Conservation (phyloP, 2,113 vertebrate genomes). For the Ciconia stormi region DNA sequence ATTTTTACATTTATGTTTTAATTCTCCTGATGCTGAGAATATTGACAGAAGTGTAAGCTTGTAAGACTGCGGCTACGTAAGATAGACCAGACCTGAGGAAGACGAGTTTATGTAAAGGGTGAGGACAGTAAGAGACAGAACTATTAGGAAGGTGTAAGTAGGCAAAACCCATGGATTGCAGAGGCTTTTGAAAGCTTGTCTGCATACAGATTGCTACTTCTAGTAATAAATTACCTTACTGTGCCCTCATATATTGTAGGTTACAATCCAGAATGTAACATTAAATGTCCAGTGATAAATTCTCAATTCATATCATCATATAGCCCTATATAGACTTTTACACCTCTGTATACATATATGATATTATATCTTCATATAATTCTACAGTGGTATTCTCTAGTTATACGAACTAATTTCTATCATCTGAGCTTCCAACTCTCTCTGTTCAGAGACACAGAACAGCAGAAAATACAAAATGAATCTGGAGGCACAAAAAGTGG, state of each 20-base stretch:
- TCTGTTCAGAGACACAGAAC: neutral
- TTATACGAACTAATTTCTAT: neutral
- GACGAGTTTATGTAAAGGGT: neutral
- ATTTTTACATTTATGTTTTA: neutral
- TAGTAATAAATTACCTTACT: neutral
- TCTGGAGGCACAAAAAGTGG: neutral
- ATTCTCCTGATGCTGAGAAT: neutral
- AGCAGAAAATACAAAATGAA: neutral
- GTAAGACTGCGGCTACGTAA: neutral
- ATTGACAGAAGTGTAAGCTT: neutral
- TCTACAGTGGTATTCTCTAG: neutral
- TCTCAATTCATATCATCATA: neutral
- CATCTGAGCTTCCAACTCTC: neutral
- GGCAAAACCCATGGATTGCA: neutral
- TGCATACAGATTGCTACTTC: neutral
- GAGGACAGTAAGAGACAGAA: neutral
- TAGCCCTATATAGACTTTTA: neutral
- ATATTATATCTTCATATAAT: neutral
- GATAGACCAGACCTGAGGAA: neutral
- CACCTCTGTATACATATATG: neutral
- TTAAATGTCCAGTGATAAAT: neutral
- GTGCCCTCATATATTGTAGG: neutral
- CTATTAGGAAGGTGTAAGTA: neutral
- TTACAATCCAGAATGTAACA: neutral
- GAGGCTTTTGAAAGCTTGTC: neutral